Percentiles rank a stretch among this genome's conserved stretches.
Conservation (phyloP, 2,113 vertebrate genomes). For the Saguinus midas region DNA sequence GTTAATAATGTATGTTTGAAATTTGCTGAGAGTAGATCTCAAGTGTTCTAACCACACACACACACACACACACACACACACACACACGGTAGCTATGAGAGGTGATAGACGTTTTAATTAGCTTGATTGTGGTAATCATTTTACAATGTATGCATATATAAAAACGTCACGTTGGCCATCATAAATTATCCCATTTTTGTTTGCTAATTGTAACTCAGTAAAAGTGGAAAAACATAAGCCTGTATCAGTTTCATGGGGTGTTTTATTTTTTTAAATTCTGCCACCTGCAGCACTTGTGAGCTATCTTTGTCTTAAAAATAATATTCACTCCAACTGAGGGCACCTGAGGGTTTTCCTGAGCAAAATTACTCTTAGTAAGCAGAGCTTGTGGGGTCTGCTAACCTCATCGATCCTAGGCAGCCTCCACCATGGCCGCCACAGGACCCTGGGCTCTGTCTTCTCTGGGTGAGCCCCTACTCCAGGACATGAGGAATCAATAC, state of each 20-base stretch:
- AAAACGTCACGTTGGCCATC: neutral
- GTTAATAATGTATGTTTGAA: neutral
- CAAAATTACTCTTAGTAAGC: neutral
- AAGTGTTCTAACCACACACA: neutral
- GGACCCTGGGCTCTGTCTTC: neutral
- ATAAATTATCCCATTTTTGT: neutral
- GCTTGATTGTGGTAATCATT: neutral
- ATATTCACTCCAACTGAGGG: neutral
- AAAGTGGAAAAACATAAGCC: neutral
- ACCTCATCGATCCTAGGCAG: neutral
- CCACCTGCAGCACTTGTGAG: neutral
- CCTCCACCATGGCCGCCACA: neutral
- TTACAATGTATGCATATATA: neutral
- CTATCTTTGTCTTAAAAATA: neutral
- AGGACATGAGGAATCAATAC: conserved; percentile 81
- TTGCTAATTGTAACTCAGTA: neutral
- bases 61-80: neutral
- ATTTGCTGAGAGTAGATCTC: neutral
- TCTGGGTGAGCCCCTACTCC: conserved; percentile 58
- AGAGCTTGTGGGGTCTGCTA: fast-evolving
- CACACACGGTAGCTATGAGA: neutral
- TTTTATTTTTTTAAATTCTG: neutral
- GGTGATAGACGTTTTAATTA: neutral
- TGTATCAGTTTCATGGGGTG: neutral
- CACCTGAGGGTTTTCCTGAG: neutral